Conservation (phyloP, 2,797 vertebrate genomes). For the Podarcis siculus region DNA sequence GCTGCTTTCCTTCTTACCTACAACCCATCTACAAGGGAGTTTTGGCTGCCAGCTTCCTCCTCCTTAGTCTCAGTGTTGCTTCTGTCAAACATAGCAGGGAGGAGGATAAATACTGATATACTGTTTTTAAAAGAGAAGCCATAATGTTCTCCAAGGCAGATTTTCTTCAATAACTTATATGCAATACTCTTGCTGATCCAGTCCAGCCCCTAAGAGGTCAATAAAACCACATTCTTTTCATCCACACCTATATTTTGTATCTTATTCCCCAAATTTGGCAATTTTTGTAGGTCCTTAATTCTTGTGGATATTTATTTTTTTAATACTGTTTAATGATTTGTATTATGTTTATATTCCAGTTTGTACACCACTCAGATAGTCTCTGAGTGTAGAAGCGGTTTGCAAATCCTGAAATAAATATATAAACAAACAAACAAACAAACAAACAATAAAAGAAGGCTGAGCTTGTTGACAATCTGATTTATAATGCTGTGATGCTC, state of each 20-base stretch:
- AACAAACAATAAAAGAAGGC: background rate
- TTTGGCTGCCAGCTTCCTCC: background rate
- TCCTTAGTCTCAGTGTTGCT: too few relatives aligned
- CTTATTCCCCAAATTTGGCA: background rate
- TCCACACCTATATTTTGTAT: background rate
- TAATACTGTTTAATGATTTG: too few relatives aligned
- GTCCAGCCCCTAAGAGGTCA: background rate
- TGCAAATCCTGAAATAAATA: too few relatives aligned
- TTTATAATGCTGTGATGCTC: background rate
- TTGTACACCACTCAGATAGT: too few relatives aligned
- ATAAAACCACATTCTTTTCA: background rate
- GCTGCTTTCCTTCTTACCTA: too few relatives aligned
- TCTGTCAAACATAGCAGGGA: too few relatives aligned
- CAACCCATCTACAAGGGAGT: too few relatives aligned
- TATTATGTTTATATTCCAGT: too few relatives aligned
- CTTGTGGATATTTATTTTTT: too few relatives aligned
- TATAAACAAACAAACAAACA: too few relatives aligned
- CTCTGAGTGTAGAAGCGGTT: too few relatives aligned
- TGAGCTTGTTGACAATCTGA: background rate
- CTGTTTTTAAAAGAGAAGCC: background rate
- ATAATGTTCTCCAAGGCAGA: background rate
- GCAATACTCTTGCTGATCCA: background rate
- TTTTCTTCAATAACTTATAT: conserved; percentile 2
- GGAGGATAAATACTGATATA: background rate
- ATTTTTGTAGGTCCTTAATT: too few relatives aligned